Evolutionary conservation across 2,113 vertebrate species (phyloP).

Genomic region (Dasypus novemcinctus): DNA sequence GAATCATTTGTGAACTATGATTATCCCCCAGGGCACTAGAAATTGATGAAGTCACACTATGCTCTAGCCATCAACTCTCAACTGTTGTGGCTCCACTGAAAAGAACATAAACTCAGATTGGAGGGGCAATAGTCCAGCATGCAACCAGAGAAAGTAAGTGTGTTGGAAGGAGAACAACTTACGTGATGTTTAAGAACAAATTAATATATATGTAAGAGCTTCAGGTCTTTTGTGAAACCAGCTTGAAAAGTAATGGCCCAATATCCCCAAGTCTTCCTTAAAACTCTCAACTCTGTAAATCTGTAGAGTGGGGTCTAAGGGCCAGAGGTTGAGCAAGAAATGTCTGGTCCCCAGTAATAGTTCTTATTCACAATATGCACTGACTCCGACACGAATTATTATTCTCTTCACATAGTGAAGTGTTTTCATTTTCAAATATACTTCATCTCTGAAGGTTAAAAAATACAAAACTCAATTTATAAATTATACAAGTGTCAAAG

Average conservation of each 20-base stretch:
- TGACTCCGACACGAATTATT: not conserved
- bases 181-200: not conserved
- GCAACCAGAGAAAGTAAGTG: not conserved
- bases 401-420: not conserved
- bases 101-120: not conserved
- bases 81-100: not conserved
- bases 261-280: not conserved
- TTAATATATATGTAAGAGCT: not conserved
- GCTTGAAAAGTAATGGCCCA: not conserved
- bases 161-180: too few relatives aligned
- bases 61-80: not conserved
- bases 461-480: conserved; percentile 29
- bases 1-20: not conserved
- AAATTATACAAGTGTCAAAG: conserved; percentile 57
- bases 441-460: conserved; percentile 43
- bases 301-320: rapidly evolving
- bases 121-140: not conserved
- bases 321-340: not conserved
- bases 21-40: not conserved
- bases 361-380: not conserved
- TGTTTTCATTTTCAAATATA: conserved; percentile 37
- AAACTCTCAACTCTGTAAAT: not conserved
- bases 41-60: not conserved
- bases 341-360: too few relatives aligned
- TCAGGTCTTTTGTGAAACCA: not conserved